Base-by-base conservation (phyloP, 1,140 invertebrate species). In the Parasteatoda tepidariorum region DNA sequence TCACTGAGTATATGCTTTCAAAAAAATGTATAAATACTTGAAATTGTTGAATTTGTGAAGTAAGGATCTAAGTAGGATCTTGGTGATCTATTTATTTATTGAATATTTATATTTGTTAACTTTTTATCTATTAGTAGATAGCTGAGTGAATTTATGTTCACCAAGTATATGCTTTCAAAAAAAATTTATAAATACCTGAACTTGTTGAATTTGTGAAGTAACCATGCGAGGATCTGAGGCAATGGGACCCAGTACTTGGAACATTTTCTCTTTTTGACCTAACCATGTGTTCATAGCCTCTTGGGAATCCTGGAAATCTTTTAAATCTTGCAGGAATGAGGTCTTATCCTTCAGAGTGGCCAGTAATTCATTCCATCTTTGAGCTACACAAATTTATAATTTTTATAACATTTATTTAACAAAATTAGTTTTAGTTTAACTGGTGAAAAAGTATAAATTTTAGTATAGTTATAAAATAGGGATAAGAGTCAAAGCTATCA, bases 211-310 rank as follows among this genome's bases (percentile, higher is more conserved):
- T 91, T 99, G 97, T 83, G 95, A 96, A 85, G 96, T 95, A 0
- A 98, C 95, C 93, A 98, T 95, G 62, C 96, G 91, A 0, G 96
- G 95, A 88, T 98, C 97, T 0, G 95, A 95, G 0, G 96, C 97
- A 85, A 99, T 97, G 0, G 97, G 97, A 30, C 97, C 97, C 0
- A 99, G 90, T 0, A 97, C 97, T 2, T 93, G 93, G 88, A 98
- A 92, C 96, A 98, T 98, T 85, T 95, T 94, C 85, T 98, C 97
- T 89, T 99, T 99, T 78, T 96, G 94, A 34, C 92, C 92, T 13
- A 98, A 90, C 97, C 97, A 98, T 22, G 92, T 93, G 22, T 93
- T 92, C 9, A 99, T 90, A 76, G 93, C 94, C 85, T 96, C 95
- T 87, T 97, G 93, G 0, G 94, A 94, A 87, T 98, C 96, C 73